Evolutionary conservation across 37 sponge, comb jelly and placozoan species (phyloP), one percentile per base, ranked within the genome.

Genomic region (Amphimedon queenslandica): DNA sequence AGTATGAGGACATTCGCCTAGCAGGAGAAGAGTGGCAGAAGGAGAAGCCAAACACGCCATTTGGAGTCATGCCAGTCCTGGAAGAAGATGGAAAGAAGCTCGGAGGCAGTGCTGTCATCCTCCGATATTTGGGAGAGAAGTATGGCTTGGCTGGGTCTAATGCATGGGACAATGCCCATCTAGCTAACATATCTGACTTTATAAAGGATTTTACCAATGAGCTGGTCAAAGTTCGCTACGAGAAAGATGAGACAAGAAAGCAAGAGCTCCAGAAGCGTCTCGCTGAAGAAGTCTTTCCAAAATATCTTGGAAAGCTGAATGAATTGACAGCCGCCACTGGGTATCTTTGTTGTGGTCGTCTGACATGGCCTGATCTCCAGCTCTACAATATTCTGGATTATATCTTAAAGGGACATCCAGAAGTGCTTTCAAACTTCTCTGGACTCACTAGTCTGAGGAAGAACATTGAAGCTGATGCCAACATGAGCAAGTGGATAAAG

Each of bases 71-170:
- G 39, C 85, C 85, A 4, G 27, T 71, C 3, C 55, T 84, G 25
- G 85, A 84, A 37, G 78, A 64, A 41, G 72, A 84, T 55, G 85
- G 85, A 3, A 77, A 72, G 53, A 47, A 71, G 51, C 65, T 84
- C 40, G 77, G 72, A 55, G 85, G 85, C 24, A 77, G 78, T 20
- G 20, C 42, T 11, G 66, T 65, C 40, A 77, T 77, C 40, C 78
- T 78, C 1, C 28, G 85, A 35, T 84, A 64, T 41, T 43, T 84
- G 20, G 85, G 67, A 24, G 85, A 77, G 85, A 77, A 36, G 25
- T 71, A 55, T 39, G 85, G 85, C 16, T 57, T 71, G 1, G 80
- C 63, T 21, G 71, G 69, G 3, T 29, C 39, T 0, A 71, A 79
- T 58, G 72, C 60, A 30, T 71, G 43, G 31, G 72, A 71, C 39